phyloP scores from a whole-genome alignment of 1,140 invertebrate genomes.

The Choristoneura fumiferana region DNA sequence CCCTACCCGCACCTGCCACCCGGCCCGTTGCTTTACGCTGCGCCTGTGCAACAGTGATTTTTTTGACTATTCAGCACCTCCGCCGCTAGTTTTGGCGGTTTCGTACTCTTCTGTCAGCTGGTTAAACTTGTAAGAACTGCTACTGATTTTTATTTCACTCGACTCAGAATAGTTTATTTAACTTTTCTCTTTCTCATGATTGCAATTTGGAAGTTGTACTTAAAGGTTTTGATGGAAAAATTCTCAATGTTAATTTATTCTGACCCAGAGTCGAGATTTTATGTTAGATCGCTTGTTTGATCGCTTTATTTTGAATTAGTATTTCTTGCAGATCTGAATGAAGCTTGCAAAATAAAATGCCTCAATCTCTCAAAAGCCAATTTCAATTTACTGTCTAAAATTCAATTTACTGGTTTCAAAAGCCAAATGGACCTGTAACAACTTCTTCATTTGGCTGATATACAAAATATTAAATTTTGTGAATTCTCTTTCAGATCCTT shows the following conservation, averaged over 20 bases:
- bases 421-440: no score
- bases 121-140: neutral
- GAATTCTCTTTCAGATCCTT: slow-evolving; percentile 67
- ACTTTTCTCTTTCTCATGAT: no score
- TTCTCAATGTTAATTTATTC: no score
- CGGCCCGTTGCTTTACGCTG: slow-evolving; percentile 69
- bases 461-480: slow-evolving; percentile 41
- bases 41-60: slow-evolving; percentile 74
- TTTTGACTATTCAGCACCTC: no score
- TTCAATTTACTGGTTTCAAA: neutral
- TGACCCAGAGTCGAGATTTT: no score
- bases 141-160: slow-evolving; percentile 3
- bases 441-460: no score
- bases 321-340: slow-evolving; percentile 66
- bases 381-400: no score
- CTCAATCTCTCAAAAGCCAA: no score
- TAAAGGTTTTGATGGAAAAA: no score
- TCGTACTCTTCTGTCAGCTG: no score
- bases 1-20: slow-evolving; percentile 71
- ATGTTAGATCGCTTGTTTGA: slow-evolving; percentile 10
- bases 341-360: slow-evolving; percentile 47
- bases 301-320: slow-evolving; percentile 41
- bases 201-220: no score
- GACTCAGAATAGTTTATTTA: no score
- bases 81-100: neutral